Evolutionary conservation across 2,888 invertebrate genomes (phyloP), one percentile per base, ranked within the genome.

Genomic region (Julus scandinavius): DNA sequence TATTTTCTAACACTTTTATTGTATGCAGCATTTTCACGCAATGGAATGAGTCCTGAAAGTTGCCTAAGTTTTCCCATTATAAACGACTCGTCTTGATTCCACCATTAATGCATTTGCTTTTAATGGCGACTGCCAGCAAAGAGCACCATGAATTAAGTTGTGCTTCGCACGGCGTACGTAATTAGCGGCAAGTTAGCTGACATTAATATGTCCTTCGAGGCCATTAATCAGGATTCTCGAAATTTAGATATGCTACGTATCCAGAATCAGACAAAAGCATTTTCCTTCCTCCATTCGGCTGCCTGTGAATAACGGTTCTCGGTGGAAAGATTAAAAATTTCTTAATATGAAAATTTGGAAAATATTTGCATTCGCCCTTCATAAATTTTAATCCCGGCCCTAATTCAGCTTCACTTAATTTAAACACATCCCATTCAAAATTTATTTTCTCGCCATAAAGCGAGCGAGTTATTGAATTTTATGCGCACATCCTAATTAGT

Each of bases 111-210:
- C 72, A 7, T 20, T 29, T 72, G 72, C 72, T 72, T 72, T 72
- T 72, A 72, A 72, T 72, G 72, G 72, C 72, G 72, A 9, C 72
- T 72, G 72, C 72, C 72, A 72, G 29, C 63, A 72, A 72, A 72
- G 72, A 72, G 72, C 29, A 29, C 72, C 72, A 29, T 72, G 72
- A 72, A 72, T 72, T 72, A 72, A 72, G 72, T 29, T 29, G 58
- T 58, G 58, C 58, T 17, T 58, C n/a, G 58, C n/a, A 58, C 58
- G 58, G 72, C 72, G 72, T 29, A 29, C 72, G 72, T 72, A 72
- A 72, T 72, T 72, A 72, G 72, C 72, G 72, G 72, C 72, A 72
- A 72, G 72, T 72, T 72, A 72, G 72, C 72, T 72, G 72, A 72
- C 72, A 72, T 72, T 72, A 72, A 72, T 72, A 20, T 29, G 72